Base-by-base conservation (phyloP, 2,113 vertebrate genomes). In the Grammomys surdaster region DNA sequence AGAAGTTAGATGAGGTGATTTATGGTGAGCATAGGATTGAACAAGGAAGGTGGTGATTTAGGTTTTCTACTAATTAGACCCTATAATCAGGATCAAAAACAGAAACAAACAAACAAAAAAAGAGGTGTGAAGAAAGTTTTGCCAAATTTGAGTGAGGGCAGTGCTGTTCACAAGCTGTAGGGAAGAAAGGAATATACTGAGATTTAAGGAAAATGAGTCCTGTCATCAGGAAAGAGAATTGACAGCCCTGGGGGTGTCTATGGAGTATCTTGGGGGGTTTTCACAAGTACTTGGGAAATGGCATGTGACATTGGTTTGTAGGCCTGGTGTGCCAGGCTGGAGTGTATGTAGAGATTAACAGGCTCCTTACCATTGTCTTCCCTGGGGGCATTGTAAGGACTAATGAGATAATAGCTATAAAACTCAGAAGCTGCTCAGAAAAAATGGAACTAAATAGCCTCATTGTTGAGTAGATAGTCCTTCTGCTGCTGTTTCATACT, bases 371-470 rank as follows among this genome's bases (percentile, higher is more conserved):
- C 65, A 82, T 85, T 51, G 7, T 93, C 90, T 40, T 72, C 72
- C 65, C 16, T 1, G 4, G 67, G 65, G 58, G 70, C 76, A 36
- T 92, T 88, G 63, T 54, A 80, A 93, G n/a, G 65, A 87, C 67
- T 90, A 94, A 94, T 95, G 92, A 95, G 85, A 93, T 92, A 88
- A 94, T 87, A 89, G 43, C 60, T 70, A 43, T 93, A 73, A 96
- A 92, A 54, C 56, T n/a, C 40, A 95, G 88, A 91, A 95, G 90
- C 91, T 92, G n/a, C 51, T 96, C 40, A 43, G 92, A 92, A 76
- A 90, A 76, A 72, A 77, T 75, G 72, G 46, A 67, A 43, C 65
- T 90, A 28, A 86, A 20, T 31, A 93, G 95, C 43, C 7, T 76
- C 69, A 19, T 77, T 96, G 85, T 93, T 96, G 12, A 72, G 31